Conservation (phyloP, 2,888 invertebrate species). For the Xestia xanthographa region DNA sequence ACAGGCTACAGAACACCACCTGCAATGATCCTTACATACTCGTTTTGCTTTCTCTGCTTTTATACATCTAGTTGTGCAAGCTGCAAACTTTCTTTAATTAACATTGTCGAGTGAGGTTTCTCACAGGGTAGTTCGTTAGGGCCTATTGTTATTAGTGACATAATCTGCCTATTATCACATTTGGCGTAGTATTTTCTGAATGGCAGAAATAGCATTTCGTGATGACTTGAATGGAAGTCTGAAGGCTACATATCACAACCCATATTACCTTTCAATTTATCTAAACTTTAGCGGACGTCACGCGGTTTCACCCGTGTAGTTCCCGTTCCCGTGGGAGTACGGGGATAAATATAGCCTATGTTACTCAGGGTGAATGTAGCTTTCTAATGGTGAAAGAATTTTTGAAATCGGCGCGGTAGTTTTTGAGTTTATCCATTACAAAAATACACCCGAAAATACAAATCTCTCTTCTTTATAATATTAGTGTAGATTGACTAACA, state of each 20-base stretch:
- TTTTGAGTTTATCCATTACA: too few relatives aligned
- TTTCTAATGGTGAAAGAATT: too few relatives aligned
- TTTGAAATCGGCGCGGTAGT: too few relatives aligned
- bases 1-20: not conserved
- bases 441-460: too few relatives aligned
- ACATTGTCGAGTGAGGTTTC: not conserved
- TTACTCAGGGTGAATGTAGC: too few relatives aligned
- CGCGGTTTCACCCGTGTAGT: too few relatives aligned
- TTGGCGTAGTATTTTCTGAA: not conserved
- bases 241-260: not conserved
- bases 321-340: too few relatives aligned
- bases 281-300: too few relatives aligned
- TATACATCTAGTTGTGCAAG: too few relatives aligned
- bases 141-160: not conserved
- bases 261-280: not conserved
- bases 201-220: not conserved
- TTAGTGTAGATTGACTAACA: not conserved
- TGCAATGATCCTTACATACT: not conserved
- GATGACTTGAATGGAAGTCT: not conserved
- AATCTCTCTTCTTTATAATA: too few relatives aligned
- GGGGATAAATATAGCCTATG: too few relatives aligned
- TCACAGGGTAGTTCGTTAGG: not conserved
- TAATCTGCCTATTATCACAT: not conserved
- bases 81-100: too few relatives aligned
- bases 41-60: not conserved